phyloP scores from a whole-genome alignment of 2,888 invertebrate genomes.

The Apamea epomidion region DNA sequence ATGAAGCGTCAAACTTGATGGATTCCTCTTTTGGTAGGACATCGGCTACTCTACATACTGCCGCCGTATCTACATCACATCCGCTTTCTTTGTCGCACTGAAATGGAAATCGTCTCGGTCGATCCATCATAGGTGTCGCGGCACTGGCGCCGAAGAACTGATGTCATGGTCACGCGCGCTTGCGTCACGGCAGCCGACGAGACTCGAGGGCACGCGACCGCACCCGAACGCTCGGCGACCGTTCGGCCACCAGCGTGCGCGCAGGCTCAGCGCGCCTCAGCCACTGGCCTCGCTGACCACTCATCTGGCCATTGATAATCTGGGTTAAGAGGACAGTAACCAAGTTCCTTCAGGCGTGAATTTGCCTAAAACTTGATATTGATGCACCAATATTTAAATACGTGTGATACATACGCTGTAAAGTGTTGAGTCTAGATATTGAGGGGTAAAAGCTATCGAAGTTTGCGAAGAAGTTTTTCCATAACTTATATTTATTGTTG shows the following conservation, averaged over 20 bases:
- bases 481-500: slow-evolving; percentile 30
- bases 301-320: slow-evolving; percentile 73
- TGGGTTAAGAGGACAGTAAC: slow-evolving; percentile 72
- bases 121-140: slow-evolving; percentile 79
- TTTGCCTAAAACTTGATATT: slow-evolving; percentile 54
- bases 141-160: slow-evolving; percentile 75
- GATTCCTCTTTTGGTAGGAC: slow-evolving; percentile 52
- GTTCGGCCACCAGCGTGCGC: slow-evolving; percentile 65
- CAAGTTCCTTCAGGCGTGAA: slow-evolving; percentile 62
- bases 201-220: slow-evolving; percentile 53
- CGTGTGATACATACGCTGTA: slow-evolving; percentile 2
- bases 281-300: slow-evolving; percentile 77
- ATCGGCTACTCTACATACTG: slow-evolving; percentile 54
- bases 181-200: slow-evolving; percentile 77
- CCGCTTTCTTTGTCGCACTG: slow-evolving; percentile 68
- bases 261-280: slow-evolving; percentile 68
- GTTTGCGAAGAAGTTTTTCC: slow-evolving; percentile 22
- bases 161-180: slow-evolving; percentile 86
- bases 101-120: slow-evolving; percentile 73
- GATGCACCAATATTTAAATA: slow-evolving; percentile 7
- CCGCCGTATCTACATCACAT: slow-evolving; percentile 59
- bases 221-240: slow-evolving; percentile 51
- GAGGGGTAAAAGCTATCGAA: slow-evolving; percentile 20
- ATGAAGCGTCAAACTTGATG: slow-evolving; percentile 48
- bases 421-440: slow-evolving; percentile 3